Percentiles rank a stretch among this genome's conserved stretches.
phyloP scores from a whole-genome alignment of 1,140 invertebrate species.

The Neomicropteryx cornuta region DNA sequence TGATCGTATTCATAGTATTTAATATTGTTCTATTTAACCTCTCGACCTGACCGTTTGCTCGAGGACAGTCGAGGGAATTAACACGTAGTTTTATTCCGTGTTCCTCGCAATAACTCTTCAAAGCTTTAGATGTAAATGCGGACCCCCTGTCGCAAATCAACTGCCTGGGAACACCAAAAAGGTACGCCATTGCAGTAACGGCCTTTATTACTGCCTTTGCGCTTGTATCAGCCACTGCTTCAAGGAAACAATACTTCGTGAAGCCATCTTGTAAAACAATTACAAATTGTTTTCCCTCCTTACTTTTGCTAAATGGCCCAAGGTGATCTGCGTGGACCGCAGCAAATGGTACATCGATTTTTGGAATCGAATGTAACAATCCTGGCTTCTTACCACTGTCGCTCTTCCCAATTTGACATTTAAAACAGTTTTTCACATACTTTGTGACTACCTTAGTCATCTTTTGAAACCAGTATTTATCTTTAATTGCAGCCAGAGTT shows the following conservation, averaged over 20 bases:
- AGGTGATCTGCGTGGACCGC: constrained; percentile 14
- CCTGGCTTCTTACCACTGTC: neutral
- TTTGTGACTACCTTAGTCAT: constrained; percentile 8
- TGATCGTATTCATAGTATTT: too few relatives aligned
- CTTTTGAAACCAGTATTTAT: constrained; percentile 16
- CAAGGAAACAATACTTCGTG: constrained; percentile 11
- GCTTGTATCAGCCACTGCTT: constrained; percentile 8
- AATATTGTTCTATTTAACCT: constrained; percentile 15
- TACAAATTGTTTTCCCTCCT: constrained; percentile 7
- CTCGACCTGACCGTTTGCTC: constrained; percentile 17
- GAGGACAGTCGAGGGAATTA: constrained; percentile 13
- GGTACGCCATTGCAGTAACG: constrained; percentile 7
- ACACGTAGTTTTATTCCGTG: constrained; percentile 6
- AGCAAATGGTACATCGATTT: constrained; percentile 9
- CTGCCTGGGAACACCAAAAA: constrained; percentile 11
- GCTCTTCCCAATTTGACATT: constrained; percentile 3
- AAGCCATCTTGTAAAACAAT: constrained; percentile 15
- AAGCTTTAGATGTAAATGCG: constrained; percentile 11
- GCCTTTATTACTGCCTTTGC: constrained; percentile 6
- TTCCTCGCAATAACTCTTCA: neutral
- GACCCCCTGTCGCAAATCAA: constrained; percentile 10
- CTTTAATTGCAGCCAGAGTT: constrained; percentile 10
- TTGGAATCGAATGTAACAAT: constrained; percentile 1
- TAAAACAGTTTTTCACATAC: constrained; percentile 12
- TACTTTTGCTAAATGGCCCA: constrained; percentile 11